Evolutionary conservation across 2,888 invertebrate genomes (phyloP), one percentile per base, ranked within the genome.

Genomic region (Druceiella hillmani): DNA sequence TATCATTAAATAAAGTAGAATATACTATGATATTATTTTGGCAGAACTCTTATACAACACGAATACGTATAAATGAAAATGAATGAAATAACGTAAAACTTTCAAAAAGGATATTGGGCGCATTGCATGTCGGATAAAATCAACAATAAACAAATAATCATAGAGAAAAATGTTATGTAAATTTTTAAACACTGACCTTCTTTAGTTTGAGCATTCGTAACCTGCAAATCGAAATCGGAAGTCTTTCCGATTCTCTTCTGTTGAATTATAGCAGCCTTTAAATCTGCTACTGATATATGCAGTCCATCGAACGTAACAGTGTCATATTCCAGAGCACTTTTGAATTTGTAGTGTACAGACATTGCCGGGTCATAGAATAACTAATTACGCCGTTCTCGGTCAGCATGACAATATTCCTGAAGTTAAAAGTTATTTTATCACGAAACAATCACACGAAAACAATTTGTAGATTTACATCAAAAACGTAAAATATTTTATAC

Each of bases 281-380:
- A 74, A 62, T 99, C 98, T 30, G 83, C 85, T 50, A 97, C 88
- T 28, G 94, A 91, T 57, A 99, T 95, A 62, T 94, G 90, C 41
- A 98, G 76, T 41, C 97, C 98, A 78, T 97, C 95, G 62, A 97
- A 95, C 24, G 92, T 91, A 46, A 99, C 84, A 5, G 95, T 95
- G 61, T 97, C 94, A 71, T 87, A 94, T 63, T 95, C 92, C 59
- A 92, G 75, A 44, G 92, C 88, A 57, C 94, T 93, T 74, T 97
- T 97, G 63, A 99, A 98, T 68, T 98, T 98, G 71, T 97, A 99
- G 68, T 98, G 97, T 50, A 99, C 92, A 57, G 94, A 95, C 86
- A 93, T 93, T 58, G 62, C 70, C 57, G 53, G 46, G 48, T 15
- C 27, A n/a, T n/a, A n/a, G n/a, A n/a, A n/a, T n/a, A n/a, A n/a